These are phyloP conservation scores for Delichon dasypus DNA, from an alignment of 2,797 vertebrate species.

Conservation along the genomic window DNA sequence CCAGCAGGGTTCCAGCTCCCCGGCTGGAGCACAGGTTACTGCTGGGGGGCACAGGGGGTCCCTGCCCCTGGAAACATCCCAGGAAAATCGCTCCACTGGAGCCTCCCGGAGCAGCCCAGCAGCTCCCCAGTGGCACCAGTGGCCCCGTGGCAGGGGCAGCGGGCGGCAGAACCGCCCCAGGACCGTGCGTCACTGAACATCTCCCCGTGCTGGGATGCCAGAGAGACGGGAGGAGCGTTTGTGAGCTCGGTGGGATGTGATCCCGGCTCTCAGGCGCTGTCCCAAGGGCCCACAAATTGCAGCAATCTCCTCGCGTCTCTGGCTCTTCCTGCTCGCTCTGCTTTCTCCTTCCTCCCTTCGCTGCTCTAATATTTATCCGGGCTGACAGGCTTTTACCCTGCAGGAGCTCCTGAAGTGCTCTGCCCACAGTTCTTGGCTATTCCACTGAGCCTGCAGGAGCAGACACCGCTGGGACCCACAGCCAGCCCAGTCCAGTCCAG, in stretches of 20 bases:
- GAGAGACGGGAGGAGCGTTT: not conserved
- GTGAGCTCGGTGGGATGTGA: not conserved
- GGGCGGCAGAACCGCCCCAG: not conserved
- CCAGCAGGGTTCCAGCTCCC: not conserved
- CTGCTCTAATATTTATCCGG: not conserved
- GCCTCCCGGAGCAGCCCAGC: not conserved
- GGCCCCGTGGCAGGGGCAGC: accelerated
- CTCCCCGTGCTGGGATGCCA: accelerated
- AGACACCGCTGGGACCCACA: not conserved
- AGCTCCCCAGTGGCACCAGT: not conserved
- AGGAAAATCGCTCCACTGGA: accelerated
- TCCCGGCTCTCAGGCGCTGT: not conserved
- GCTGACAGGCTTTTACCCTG: not conserved
- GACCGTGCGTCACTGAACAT: accelerated
- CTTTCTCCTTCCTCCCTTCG: not conserved
- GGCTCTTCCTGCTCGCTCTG: not conserved
- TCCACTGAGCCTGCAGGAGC: not conserved
- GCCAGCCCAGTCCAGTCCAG: not conserved
- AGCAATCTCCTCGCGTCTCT: not conserved
- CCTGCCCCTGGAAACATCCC: not conserved
- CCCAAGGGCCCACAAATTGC: not conserved
- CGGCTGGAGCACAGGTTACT: not conserved
- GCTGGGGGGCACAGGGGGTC: no score
- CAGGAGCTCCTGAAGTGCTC: not conserved
- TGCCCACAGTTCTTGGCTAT: not conserved